Evolutionary conservation across 2,113 vertebrate genomes (phyloP).

Genomic region (Nyctereutes procyonoides): DNA sequence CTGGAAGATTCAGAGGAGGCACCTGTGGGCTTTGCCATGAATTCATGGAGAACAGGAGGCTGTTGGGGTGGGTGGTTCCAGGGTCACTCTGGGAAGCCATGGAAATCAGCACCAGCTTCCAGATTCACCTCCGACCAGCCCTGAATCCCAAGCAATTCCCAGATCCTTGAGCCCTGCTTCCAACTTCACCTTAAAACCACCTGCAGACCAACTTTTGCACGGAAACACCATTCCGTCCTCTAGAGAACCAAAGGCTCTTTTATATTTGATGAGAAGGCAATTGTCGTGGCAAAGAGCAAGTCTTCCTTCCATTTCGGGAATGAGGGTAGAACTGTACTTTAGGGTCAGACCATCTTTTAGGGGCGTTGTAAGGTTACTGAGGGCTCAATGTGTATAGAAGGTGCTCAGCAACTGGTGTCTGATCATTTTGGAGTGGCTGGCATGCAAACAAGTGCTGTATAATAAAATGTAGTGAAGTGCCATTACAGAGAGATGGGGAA

Average conservation of each 20-base stretch:
- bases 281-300: too few species aligned
- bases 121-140: background rate
- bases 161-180: too few species aligned
- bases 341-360: too few species aligned
- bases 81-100: background rate
- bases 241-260: background rate
- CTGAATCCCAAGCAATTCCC: background rate
- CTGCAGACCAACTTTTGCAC: accelerated
- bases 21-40: background rate
- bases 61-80: background rate
- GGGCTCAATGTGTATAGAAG: background rate
- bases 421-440: accelerated
- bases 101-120: background rate
- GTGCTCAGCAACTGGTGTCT: accelerated
- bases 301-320: too few species aligned
- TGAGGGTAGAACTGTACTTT: too few species aligned
- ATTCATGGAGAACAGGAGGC: background rate
- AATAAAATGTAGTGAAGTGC: background rate
- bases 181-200: accelerated
- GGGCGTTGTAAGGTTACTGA: background rate
- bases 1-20: accelerated
- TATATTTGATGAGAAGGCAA: accelerated
- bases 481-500: accelerated
- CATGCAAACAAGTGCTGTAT: background rate
- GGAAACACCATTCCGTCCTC: accelerated